Evolutionary conservation across 2,113 vertebrate genomes (phyloP), one percentile per base, ranked within the genome.

Genomic region (Dromiciops gliroides): DNA sequence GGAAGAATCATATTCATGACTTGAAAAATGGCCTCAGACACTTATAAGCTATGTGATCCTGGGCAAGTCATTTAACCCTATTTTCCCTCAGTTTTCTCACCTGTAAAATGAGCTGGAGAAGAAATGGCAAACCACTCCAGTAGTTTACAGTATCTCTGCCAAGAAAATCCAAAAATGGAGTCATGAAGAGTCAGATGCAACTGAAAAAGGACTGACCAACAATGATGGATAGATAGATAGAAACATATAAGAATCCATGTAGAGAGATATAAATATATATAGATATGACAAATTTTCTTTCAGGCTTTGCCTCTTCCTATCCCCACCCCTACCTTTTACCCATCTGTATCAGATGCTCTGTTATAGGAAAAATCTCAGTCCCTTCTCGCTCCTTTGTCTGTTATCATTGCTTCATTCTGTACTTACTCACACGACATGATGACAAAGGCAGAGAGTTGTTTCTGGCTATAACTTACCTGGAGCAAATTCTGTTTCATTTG

Each of bases 401-500:
- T 89, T 90, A 88, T 44, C n/a, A 92, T 60, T 25, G 0, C 51
- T 97, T 56, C 53, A 14, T 60, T 90, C 31, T 94, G 91, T 83
- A 89, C 89, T 92, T n/a, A 52, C 31, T 44, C 91, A 23, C 31
- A 31, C 44, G 47, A 90, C 92, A 50, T 90, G 93, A 93, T 95
- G 60, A 93, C 92, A 94, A 90, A 96, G 14, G 89, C 94, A 60
- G 94, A 89, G 96, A n/a, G 67, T 92, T 95, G 89, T 93, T 95
- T 92, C 89, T 91, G 91, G 52, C 89, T 91, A 23, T 19, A 89
- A 52, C 83, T 97, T 93, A 92, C 93, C 94, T 1, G 0, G 14
- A 96, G 90, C 94, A 96, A 96, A 95, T 48, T 90, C 89, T 53
- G 52, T 91, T 97, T 96, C 89, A 52, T 9, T 67, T 95, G 95